Evolutionary conservation across 2,888 invertebrate species (phyloP).

Genomic region (Cataglyphis altisquamis): DNA sequence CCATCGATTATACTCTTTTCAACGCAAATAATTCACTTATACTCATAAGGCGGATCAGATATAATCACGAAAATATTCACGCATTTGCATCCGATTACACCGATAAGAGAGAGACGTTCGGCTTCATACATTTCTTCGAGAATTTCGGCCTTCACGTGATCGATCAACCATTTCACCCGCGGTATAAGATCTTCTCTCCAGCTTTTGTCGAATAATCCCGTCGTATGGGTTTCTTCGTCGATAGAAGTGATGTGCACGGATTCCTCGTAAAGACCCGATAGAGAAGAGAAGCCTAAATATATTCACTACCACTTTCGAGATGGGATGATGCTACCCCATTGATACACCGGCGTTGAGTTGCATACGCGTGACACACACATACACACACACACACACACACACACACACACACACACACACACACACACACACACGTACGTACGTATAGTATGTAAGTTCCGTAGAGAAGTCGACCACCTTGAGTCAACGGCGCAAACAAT

Average conservation of each 20-base stretch:
- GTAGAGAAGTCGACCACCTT: conserved; percentile 69
- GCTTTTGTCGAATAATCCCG: conserved; percentile 57
- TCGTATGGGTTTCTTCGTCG: conserved; percentile 58
- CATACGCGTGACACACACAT: background rate
- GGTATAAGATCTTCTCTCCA: conserved; percentile 51
- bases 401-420: too few relatives aligned
- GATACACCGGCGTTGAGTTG: conserved; percentile 2
- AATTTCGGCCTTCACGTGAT: conserved; percentile 45
- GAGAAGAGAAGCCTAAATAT: conserved; percentile 57
- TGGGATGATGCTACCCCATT: background rate
- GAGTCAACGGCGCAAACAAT: conserved; percentile 73
- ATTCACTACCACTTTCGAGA: conserved; percentile 52
- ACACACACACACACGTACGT: background rate
- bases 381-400: conserved; percentile 4
- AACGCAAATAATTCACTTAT: background rate
- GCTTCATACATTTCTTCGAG: conserved; percentile 38
- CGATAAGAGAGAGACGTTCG: conserved; percentile 10
- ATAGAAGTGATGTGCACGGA: conserved; percentile 49
- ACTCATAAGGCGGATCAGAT: background rate
- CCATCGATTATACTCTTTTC: background rate
- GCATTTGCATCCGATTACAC: conserved; percentile 32
- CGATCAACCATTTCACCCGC: conserved; percentile 47
- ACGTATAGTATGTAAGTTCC: conserved; percentile 53
- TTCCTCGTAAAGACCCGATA: conserved; percentile 32
- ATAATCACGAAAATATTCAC: conserved; percentile 15